phyloP scores from a whole-genome alignment of 2,113 vertebrate genomes.

The Crotalus helleri region DNA sequence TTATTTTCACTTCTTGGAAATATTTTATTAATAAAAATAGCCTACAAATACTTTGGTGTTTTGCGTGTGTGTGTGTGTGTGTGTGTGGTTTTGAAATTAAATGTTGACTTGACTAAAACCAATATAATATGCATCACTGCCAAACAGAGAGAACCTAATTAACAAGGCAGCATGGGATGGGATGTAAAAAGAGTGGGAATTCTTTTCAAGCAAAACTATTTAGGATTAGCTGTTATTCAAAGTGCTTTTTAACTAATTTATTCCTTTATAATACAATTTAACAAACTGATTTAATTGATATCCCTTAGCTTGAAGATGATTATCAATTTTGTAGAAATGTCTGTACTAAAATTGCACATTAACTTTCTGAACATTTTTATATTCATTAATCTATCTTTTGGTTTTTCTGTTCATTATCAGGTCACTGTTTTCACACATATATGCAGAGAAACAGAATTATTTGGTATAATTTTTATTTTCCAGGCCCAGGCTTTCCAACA shows the following conservation, averaged over 20 bases:
- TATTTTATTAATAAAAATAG: neutral
- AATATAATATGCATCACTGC: neutral
- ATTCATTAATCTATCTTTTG: neutral
- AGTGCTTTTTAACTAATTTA: neutral
- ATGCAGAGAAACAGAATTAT: neutral
- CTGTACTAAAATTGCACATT: neutral
- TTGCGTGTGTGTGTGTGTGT: neutral
- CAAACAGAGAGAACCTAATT: neutral
- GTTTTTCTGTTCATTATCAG: neutral
- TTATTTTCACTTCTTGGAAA: neutral
- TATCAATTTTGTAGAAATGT: neutral
- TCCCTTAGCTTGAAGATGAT: neutral
- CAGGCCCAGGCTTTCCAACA: neutral
- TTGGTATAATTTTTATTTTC: neutral
- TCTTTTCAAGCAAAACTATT: neutral
- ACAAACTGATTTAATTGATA: neutral
- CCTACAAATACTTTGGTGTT: neutral
- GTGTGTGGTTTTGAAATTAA: neutral
- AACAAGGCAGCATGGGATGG: neutral
- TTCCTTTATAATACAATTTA: neutral
- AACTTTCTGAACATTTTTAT: neutral
- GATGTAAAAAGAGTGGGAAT: neutral
- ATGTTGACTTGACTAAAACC: neutral
- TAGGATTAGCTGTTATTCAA: neutral
- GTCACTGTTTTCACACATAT: neutral